These are phyloP conservation scores for Mus spretus DNA, from an alignment of 2,797 vertebrate species.

Conservation along the genomic window DNA sequence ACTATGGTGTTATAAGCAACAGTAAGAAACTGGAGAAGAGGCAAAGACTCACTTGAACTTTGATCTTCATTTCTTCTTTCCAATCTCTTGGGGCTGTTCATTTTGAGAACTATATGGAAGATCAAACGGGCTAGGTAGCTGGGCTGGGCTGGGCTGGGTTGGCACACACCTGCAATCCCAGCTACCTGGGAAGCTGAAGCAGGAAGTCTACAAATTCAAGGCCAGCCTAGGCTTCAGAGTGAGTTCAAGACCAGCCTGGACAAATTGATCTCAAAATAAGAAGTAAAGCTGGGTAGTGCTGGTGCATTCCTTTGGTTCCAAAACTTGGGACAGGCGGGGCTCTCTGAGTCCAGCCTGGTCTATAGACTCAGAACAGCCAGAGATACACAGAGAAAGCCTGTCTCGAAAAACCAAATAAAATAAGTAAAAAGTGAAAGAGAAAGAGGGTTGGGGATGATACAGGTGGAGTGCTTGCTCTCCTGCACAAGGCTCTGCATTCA, in stretches of 20 bases:
- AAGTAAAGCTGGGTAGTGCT: not conserved
- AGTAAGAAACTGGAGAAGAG: not conserved
- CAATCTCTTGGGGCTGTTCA: not conserved
- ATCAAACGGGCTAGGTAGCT: not conserved
- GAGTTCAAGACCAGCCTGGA: not conserved
- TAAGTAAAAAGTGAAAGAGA: not conserved
- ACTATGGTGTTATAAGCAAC: not conserved
- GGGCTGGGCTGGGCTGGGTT: not conserved
- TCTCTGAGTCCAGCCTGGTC: not conserved
- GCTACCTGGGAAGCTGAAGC: not conserved
- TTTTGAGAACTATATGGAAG: not conserved
- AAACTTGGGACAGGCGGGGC: rapidly evolving
- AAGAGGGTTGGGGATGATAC: not conserved
- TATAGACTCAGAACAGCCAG: not conserved
- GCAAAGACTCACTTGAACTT: not conserved
- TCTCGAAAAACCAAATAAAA: not conserved
- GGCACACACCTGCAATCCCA: not conserved
- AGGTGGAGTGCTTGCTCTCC: not conserved
- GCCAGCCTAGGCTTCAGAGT: not conserved
- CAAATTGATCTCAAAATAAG: not conserved
- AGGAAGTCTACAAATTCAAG: not conserved
- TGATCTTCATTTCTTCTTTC: slow-evolving; percentile 28
- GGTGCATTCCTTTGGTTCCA: no score
- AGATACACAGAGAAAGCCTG: not conserved
- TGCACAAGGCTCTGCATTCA: not conserved